A percentile compares a stretch with the other conserved stretches of the same genome.
phyloP scores from a whole-genome alignment of 2,888 invertebrate genomes.

The Pyralis farinalis region DNA sequence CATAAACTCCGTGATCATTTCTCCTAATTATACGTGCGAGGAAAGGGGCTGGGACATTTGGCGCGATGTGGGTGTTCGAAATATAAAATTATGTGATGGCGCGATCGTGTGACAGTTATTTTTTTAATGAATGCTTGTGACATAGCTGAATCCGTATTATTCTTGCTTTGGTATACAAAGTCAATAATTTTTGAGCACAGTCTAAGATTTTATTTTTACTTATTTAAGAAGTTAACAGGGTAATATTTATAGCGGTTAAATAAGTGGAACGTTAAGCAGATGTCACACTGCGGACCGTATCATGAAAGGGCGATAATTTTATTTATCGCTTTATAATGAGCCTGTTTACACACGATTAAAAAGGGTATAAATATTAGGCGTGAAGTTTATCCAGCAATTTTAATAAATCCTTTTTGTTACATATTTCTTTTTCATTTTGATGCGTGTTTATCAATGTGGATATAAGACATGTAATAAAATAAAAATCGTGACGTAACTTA shows the following conservation, averaged over 20 bases:
- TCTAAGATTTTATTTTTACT: slow-evolving; percentile 11
- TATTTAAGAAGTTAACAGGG: slow-evolving; percentile 45
- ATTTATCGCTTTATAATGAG: slow-evolving; percentile 78
- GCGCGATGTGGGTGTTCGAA: slow-evolving; percentile 76
- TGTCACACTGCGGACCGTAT: slow-evolving; percentile 53
- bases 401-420: slow-evolving; percentile 1
- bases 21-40: slow-evolving; percentile 73
- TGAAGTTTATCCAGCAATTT: slow-evolving; percentile 9
- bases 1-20: slow-evolving; percentile 70
- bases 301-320: slow-evolving; percentile 71
- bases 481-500: not conserved
- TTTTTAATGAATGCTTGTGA: slow-evolving; percentile 43
- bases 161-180: slow-evolving; percentile 4
- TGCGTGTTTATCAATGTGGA: not conserved
- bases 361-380: slow-evolving; percentile 25
- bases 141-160: slow-evolving; percentile 41
- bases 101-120: slow-evolving; percentile 68
- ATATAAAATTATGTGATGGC: slow-evolving; percentile 70
- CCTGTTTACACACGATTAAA: slow-evolving; percentile 52
- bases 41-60: slow-evolving; percentile 54
- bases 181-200: slow-evolving; percentile 26
- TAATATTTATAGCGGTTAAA: slow-evolving; percentile 61
- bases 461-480: not conserved
- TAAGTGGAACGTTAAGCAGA: slow-evolving; percentile 53
- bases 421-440: not conserved